Evolutionary conservation across 2,888 invertebrate species (phyloP).

Genomic region (Calliphora vomitoria): DNA sequence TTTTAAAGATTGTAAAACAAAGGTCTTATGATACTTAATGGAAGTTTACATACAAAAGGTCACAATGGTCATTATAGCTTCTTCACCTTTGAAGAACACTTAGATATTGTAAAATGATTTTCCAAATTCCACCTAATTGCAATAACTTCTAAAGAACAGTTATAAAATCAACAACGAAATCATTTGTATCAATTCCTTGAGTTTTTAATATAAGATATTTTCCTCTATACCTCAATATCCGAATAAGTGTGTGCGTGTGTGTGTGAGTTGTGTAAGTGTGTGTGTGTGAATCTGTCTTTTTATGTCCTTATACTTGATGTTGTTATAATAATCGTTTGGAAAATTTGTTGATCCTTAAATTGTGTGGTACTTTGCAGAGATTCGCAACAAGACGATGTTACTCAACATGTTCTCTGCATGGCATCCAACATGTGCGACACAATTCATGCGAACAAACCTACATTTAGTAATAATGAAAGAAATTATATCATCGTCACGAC

Average conservation of each 20-base stretch:
- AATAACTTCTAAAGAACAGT: too few species aligned
- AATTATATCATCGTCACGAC: conserved; percentile 28
- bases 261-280: background rate
- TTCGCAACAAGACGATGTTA: conserved; percentile 92
- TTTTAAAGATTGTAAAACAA: too few species aligned
- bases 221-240: background rate
- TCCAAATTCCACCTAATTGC: too few species aligned
- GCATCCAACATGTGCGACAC: conserved; percentile 90
- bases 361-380: conserved; percentile 87
- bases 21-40: too few species aligned
- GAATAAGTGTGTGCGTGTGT: background rate
- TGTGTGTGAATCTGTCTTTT: conserved; percentile 21
- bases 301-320: conserved; percentile 34
- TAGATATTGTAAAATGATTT: too few species aligned
- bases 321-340: conserved; percentile 29
- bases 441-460: conserved; percentile 94
- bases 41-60: too few species aligned
- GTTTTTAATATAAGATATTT: background rate
- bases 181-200: too few species aligned
- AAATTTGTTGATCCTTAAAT: conserved; percentile 52
- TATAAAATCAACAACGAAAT: too few species aligned
- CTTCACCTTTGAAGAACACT: too few species aligned
- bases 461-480: conserved; percentile 87
- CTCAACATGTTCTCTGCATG: conserved; percentile 91
- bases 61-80: too few species aligned